These are phyloP conservation scores for Brachyhypopomus occidentalis DNA, from an alignment of 2,113 vertebrate species.

Conservation along the genomic window DNA sequence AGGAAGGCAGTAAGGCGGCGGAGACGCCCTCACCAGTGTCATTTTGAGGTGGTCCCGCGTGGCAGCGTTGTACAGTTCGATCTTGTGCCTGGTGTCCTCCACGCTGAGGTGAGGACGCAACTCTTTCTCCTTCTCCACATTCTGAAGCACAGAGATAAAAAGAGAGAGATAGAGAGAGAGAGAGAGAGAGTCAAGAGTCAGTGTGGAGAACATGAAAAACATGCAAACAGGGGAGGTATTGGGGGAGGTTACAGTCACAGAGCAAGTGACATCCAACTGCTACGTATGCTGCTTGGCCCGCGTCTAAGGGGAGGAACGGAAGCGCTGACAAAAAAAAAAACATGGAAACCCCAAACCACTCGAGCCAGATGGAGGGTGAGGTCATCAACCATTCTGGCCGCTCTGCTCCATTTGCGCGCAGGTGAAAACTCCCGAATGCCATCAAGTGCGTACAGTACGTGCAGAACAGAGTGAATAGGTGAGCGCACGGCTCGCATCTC, in stretches of 20 bases:
- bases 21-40: conserved; percentile 84
- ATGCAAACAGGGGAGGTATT: too few relatives aligned
- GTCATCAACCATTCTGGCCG: too few relatives aligned
- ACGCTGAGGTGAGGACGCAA: conserved; percentile 83
- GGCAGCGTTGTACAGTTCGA: conserved; percentile 86
- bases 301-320: background rate
- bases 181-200: conserved; percentile 19
- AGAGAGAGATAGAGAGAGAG: conserved; percentile 8
- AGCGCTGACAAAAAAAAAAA: too few relatives aligned
- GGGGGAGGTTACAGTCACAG: background rate
- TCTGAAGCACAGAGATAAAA: conserved; percentile 72
- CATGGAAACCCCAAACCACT: background rate
- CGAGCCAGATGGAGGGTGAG: too few relatives aligned
- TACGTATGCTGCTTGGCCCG: background rate
- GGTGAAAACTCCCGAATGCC: too few relatives aligned
- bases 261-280: background rate
- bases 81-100: conserved; percentile 88
- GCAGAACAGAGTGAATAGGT: background rate
- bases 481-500: background rate
- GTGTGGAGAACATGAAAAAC: background rate
- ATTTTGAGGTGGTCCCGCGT: conserved; percentile 94
- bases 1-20: background rate
- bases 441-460: background rate
- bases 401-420: too few relatives aligned
- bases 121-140: conserved; percentile 90